A percentile compares a stretch with the other conserved stretches of the same genome.
Conservation (phyloP, 2,888 invertebrate genomes). For the Drosophila heteroneura region DNA sequence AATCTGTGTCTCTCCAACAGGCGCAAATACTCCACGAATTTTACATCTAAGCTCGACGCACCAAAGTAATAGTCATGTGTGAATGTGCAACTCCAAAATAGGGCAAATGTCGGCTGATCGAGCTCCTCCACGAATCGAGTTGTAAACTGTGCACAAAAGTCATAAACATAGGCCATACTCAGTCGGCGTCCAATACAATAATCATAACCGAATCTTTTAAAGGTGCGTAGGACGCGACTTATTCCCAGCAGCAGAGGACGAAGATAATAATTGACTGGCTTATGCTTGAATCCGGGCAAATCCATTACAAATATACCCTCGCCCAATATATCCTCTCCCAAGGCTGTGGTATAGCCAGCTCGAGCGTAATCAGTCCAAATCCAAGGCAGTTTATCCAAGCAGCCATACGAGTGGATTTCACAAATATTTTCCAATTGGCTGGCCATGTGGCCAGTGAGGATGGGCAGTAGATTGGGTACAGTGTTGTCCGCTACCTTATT, state of each 20-base stretch:
- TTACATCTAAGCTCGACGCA: slow-evolving; percentile 88
- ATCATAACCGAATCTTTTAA: slow-evolving; percentile 50
- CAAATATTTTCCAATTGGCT: neutral
- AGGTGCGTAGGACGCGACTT: slow-evolving; percentile 84
- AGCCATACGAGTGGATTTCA: slow-evolving; percentile 81
- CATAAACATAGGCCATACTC: slow-evolving; percentile 88
- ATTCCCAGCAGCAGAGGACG: slow-evolving; percentile 89
- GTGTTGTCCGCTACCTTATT: slow-evolving; percentile 92
- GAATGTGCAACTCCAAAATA: slow-evolving; percentile 91
- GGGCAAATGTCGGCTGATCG: slow-evolving; percentile 87
- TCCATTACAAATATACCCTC: neutral
- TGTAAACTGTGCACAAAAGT: slow-evolving; percentile 88
- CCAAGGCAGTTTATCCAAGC: slow-evolving; percentile 89
- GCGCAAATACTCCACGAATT: slow-evolving; percentile 87
- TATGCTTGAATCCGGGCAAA: slow-evolving; percentile 86
- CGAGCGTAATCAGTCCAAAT: slow-evolving; percentile 91
- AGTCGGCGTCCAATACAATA: slow-evolving; percentile 87
- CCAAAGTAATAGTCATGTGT: slow-evolving; percentile 89
- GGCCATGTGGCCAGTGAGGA: slow-evolving; percentile 88
- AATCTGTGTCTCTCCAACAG: slow-evolving; percentile 86
- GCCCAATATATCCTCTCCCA: slow-evolving; percentile 89
- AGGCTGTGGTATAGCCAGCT: slow-evolving; percentile 90
- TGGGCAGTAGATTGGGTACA: slow-evolving; percentile 93
- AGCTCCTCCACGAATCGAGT: slow-evolving; percentile 86
- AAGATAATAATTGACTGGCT: slow-evolving; percentile 92